These are phyloP conservation scores for Cisticola juncidis DNA, from an alignment of 2,113 vertebrate genomes.

Conservation along the genomic window DNA sequence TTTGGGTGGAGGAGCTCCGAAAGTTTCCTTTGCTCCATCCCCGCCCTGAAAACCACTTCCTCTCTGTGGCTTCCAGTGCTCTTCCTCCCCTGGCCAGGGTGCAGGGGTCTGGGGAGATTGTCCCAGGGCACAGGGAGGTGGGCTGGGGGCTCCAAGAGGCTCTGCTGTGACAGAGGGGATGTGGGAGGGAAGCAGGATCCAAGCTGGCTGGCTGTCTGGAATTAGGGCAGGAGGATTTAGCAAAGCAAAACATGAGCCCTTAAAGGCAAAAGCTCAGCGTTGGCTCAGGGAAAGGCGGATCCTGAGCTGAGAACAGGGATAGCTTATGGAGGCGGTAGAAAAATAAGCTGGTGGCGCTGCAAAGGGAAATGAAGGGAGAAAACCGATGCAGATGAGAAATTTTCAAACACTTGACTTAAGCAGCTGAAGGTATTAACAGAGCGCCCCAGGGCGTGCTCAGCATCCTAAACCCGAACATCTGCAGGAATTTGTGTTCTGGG, in stretches of 20 bases:
- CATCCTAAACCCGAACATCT: neutral
- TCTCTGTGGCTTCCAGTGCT: neutral
- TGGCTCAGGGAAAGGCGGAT: neutral
- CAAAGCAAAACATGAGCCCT: neutral
- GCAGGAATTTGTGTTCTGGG: neutral
- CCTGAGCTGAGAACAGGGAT: neutral
- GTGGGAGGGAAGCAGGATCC: neutral
- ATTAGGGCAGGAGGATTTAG: constrained; percentile 36
- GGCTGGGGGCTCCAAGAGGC: neutral
- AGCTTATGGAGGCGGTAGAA: neutral
- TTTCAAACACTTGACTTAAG: neutral
- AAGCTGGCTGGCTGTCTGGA: neutral
- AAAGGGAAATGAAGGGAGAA: neutral
- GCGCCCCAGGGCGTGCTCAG: neutral
- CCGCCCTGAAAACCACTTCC: neutral
- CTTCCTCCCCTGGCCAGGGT: neutral
- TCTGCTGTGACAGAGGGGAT: neutral
- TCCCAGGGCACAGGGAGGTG: fast-evolving
- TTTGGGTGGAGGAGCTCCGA: neutral
- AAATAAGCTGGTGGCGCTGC: neutral
- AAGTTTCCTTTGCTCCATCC: constrained; percentile 31
- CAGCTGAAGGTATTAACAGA: constrained; percentile 1
- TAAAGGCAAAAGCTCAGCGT: neutral
- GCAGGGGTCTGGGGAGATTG: neutral
- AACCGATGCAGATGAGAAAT: neutral